A percentile compares a stretch with the other conserved stretches of the same genome.
Evolutionary conservation across 2,113 vertebrate species (phyloP).

Genomic region (Periophthalmodon schlosseri): DNA sequence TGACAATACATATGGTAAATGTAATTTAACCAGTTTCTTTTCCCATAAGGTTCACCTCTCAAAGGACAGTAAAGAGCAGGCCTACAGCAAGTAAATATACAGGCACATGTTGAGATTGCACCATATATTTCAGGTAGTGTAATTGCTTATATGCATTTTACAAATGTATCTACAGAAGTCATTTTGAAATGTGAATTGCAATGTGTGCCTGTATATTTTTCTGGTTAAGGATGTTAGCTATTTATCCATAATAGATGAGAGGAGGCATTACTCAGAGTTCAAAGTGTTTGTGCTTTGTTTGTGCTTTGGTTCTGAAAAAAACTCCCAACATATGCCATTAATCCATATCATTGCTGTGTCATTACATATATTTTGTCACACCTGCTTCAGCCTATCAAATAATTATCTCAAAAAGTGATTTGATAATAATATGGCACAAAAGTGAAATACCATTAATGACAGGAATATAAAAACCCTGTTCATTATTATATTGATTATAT

Average conservation of each 20-base stretch:
- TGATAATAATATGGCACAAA: not conserved
- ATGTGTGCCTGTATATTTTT: not conserved
- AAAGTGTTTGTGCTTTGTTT: conserved; percentile 3
- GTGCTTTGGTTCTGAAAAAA: conserved; percentile 21
- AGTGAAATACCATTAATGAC: not conserved
- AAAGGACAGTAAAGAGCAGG: not conserved
- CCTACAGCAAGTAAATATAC: not conserved
- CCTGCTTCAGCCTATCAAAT: not conserved
- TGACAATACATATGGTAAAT: no score
- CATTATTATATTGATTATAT: not conserved
- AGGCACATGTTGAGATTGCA: not conserved
- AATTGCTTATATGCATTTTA: not conserved
- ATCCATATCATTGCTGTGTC: not conserved
- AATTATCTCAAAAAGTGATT: not conserved
- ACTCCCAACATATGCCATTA: not conserved
- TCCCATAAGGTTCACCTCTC: no score
- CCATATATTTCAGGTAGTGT: no score
- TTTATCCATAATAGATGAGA: not conserved
- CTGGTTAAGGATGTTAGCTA: not conserved
- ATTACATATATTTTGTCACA: not conserved
- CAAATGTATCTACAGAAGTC: not conserved
- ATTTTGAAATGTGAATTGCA: not conserved
- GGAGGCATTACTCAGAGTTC: not conserved
- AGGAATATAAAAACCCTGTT: not conserved
- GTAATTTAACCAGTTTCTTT: no score